A percentile compares a stretch with the other conserved stretches of the same genome.
Evolutionary conservation across 2,888 invertebrate genomes (phyloP).

Genomic region (Hirtodrosophila histrioides): DNA sequence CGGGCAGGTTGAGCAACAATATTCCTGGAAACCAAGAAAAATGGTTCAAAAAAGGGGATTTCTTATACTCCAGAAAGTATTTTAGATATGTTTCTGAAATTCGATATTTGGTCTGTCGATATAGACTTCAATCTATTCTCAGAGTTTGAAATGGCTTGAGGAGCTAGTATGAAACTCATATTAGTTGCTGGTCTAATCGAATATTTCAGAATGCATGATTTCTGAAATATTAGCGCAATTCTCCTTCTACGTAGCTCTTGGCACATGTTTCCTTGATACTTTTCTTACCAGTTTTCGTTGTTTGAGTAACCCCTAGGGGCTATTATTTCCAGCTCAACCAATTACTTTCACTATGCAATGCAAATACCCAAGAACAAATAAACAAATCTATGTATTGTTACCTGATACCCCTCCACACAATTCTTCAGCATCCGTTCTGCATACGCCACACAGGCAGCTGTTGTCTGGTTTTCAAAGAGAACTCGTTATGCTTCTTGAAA

Average conservation of each 20-base stretch:
- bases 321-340: constrained; percentile 11
- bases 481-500: constrained; percentile 40
- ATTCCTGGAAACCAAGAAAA: constrained; percentile 35
- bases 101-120: neutral
- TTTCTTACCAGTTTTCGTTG: neutral
- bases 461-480: constrained; percentile 29
- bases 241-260: neutral
- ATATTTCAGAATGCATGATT: no score
- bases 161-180: no score
- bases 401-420: constrained; percentile 44
- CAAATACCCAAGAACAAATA: constrained; percentile 53
- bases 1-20: constrained; percentile 42
- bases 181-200: no score
- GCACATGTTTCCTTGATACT: neutral
- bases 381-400: constrained; percentile 46
- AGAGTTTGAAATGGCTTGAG: no score
- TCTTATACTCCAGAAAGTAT: constrained; percentile 4
- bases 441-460: constrained; percentile 55
- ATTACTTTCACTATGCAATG: constrained; percentile 59
- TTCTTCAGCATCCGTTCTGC: constrained; percentile 45
- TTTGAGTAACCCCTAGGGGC: neutral
- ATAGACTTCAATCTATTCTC: neutral
- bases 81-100: neutral
- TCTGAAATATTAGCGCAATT: neutral
- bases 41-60: neutral